Base-by-base conservation (phyloP, 1,140 invertebrate species). In the Argopecten irradians region DNA sequence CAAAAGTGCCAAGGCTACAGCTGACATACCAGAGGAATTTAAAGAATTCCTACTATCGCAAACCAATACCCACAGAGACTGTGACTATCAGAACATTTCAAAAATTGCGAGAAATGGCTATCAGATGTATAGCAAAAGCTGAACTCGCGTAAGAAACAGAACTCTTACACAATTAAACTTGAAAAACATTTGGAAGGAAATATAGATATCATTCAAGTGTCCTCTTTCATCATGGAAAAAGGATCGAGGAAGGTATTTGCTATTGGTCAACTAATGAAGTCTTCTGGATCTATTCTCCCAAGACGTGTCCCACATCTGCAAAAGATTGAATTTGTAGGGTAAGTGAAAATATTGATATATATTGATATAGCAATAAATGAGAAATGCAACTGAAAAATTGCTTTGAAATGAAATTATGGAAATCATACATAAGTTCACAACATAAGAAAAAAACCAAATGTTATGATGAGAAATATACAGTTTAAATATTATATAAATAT, bases 141-240 rank as follows among this genome's bases (percentile, higher is more conserved):
- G 33, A 5, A 19, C 11, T n/a, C 13, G n/a, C 14, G 34, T 84
- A 36, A 36, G 14, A 16, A 36, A 36, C 33, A 36, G n/a, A 84
- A 84, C 35, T 84, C 84, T n/a, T 84, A 84, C 35, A 84, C 84
- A 0, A 84, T 84, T 9, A 84, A 84, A n/a, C 33, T 84, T 34
- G 35, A 35, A 14, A n/a, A 84, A 36, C n/a, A 22, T 14, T 83
- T 83, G 28, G n/a, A 83, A 83, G n/a, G 13, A 33, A 83, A 28
- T 83, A n/a, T 13, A 36, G 22, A 34, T n/a, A 36, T 36, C n/a
- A n/a, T 84, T 35, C 33, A 84, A 84, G 84, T 84, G 11, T 33
- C 1, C n/a, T 13, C n/a, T 36, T 84, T 19, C 36, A 14, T 84
- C 14, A 84, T 84, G n/a, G 34, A 84, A n/a, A 84, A 84, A 19